These are phyloP conservation scores for Sanderia malayensis DNA, from an alignment of 30 jellyfish, hydroid and myxozoan species.

Conservation along the genomic window DNA sequence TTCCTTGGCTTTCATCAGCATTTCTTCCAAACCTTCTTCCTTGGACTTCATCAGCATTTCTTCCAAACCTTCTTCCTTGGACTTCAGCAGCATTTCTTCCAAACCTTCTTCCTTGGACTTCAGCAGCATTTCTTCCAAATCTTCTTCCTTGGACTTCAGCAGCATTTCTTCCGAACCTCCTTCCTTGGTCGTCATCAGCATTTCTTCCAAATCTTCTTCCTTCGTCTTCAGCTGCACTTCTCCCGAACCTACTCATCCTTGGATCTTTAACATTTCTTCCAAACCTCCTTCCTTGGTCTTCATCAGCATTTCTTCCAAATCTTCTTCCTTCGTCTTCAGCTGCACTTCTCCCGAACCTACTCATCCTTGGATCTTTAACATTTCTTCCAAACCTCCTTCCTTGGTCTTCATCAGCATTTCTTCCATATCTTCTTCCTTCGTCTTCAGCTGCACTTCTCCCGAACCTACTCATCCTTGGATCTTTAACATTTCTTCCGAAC, in stretches of 20 bases:
- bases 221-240: neutral
- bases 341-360: neutral
- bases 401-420: neutral
- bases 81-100: neutral
- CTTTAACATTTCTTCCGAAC: neutral
- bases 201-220: neutral
- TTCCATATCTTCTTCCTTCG: neutral
- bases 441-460: neutral
- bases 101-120: neutral
- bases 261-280: neutral
- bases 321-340: neutral
- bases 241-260: neutral
- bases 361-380: neutral
- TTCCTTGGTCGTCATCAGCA: neutral
- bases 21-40: neutral
- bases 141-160: neutral
- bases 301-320: neutral
- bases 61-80: neutral
- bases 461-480: neutral
- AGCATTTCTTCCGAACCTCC: neutral
- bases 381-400: neutral
- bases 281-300: neutral
- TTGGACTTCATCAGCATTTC: neutral
- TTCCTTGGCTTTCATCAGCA: neutral
- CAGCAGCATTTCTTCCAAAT: neutral